Conservation (phyloP, 2,113 vertebrate genomes). For the Rhipidura dahli region DNA sequence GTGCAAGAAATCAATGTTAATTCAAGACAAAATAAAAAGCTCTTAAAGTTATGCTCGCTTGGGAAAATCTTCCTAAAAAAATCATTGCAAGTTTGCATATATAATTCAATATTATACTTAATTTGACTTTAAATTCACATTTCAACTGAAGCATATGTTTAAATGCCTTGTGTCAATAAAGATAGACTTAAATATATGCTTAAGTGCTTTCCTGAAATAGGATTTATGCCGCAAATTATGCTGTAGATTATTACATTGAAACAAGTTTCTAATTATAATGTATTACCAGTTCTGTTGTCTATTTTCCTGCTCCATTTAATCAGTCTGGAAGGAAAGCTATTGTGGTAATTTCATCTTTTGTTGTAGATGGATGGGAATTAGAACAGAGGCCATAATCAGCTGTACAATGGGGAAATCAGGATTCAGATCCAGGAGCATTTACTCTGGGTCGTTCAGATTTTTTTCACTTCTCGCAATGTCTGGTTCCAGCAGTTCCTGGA, state of each 20-base stretch:
- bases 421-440: not conserved
- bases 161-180: not conserved
- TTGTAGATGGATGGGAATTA: constrained; percentile 3
- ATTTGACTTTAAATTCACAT: not conserved
- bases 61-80: not conserved
- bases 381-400: not conserved
- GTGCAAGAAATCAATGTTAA: not conserved
- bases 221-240: constrained; percentile 1
- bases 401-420: not conserved
- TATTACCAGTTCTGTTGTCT: constrained; percentile 21
- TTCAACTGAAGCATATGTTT: not conserved
- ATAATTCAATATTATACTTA: not conserved
- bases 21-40: not conserved
- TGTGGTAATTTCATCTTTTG: constrained; percentile 38
- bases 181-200: not conserved
- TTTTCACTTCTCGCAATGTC: not conserved
- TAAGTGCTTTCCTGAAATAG: constrained; percentile 1
- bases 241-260: constrained; percentile 18
- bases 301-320: constrained; percentile 47
- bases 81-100: not conserved
- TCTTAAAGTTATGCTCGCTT: not conserved
- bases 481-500: not conserved
- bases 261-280: not conserved
- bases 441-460: not conserved
- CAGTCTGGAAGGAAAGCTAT: constrained; percentile 14